phyloP scores from a whole-genome alignment of 2,113 vertebrate species.

The Pygathrix nemaeus region DNA sequence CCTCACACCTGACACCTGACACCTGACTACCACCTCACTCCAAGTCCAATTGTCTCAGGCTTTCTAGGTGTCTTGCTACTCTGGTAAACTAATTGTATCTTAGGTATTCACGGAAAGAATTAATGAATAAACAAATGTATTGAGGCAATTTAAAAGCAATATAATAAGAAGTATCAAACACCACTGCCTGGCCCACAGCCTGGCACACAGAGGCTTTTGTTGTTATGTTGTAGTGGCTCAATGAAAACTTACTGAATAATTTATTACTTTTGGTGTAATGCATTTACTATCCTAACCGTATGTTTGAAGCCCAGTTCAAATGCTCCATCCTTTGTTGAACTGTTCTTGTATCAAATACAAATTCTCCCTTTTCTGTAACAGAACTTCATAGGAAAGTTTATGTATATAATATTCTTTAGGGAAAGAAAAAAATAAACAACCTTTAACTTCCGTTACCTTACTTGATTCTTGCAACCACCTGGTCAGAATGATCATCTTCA shows the following conservation, averaged over 20 bases:
- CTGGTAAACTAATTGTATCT: neutral
- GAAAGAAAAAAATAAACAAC: neutral
- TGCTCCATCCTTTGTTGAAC: neutral
- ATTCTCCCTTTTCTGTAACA: neutral
- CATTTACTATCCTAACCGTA: neutral
- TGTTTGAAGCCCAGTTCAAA: neutral
- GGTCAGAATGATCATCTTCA: neutral
- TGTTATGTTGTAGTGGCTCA: neutral
- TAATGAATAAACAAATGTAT: neutral
- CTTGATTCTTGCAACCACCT: neutral
- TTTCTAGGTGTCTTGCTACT: neutral
- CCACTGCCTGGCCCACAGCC: neutral
- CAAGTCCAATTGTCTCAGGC: neutral
- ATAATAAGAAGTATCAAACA: neutral
- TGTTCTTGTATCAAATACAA: slow-evolving; percentile 4
- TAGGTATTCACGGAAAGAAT: neutral
- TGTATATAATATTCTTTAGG: neutral
- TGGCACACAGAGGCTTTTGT: neutral
- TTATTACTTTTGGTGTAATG: neutral
- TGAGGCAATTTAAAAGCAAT: neutral
- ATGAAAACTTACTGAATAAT: neutral
- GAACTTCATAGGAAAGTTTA: neutral
- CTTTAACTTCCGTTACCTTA: neutral
- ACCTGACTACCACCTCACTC: neutral
- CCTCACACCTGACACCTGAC: neutral